Conservation (phyloP, 2,113 vertebrate genomes). For the Coregonus clupeaformis region DNA sequence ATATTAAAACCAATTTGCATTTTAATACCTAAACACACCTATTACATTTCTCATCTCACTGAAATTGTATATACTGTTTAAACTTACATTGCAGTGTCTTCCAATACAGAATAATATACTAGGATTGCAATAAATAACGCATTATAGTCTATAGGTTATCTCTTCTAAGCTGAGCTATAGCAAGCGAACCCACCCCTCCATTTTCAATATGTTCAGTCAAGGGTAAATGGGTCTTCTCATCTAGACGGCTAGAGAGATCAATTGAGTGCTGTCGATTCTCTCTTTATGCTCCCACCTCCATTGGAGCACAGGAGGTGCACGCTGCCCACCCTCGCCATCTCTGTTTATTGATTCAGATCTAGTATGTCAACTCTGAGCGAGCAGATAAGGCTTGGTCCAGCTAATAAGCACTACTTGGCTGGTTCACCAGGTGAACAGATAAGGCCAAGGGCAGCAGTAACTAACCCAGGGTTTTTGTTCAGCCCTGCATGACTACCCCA, state of each 20-base stretch:
- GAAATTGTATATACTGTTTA: background rate
- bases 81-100: too few species aligned
- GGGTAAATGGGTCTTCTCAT: conserved; percentile 4
- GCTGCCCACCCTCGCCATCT: background rate
- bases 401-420: conserved; percentile 22
- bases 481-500: background rate
- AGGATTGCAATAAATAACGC: background rate
- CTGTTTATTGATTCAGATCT: conserved; percentile 28
- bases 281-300: background rate
- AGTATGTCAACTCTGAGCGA: conserved; percentile 16
- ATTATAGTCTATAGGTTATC: background rate
- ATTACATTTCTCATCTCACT: background rate
- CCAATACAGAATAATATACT: background rate
- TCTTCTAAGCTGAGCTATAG: background rate
- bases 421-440: conserved; percentile 12
- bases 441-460: background rate
- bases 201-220: background rate
- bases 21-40: background rate
- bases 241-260: background rate
- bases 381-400: conserved; percentile 2
- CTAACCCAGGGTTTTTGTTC: conserved; percentile 3
- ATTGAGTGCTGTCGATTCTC: conserved; percentile 21
- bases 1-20: background rate
- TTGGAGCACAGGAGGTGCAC: background rate
- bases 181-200: background rate